These are phyloP conservation scores for Brevipalpus yothersi DNA, from an alignment of 1,140 invertebrate genomes.

Conservation along the genomic window DNA sequence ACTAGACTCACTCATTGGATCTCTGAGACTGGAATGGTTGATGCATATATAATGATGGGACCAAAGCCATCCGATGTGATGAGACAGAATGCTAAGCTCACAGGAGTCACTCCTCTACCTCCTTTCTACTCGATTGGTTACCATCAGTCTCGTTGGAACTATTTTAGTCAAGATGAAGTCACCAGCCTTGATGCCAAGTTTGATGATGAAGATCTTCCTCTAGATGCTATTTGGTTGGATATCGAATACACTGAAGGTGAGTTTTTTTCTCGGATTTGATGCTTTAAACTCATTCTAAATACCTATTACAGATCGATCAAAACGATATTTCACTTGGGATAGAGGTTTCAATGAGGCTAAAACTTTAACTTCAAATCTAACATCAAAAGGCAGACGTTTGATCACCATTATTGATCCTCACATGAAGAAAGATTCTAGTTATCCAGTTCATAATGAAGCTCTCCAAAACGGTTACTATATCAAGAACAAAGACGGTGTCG, in stretches of 20 bases:
- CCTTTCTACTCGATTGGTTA: conserved; percentile 72
- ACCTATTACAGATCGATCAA: conserved; percentile 3
- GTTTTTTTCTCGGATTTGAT: conserved; percentile 4
- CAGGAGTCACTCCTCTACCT: conserved; percentile 65
- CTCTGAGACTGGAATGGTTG: conserved; percentile 82
- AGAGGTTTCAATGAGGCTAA: conserved; percentile 51
- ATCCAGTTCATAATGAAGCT: conserved; percentile 24
- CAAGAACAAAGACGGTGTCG: conserved; percentile 59
- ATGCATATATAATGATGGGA: conserved; percentile 74
- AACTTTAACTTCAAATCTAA: conserved; percentile 77
- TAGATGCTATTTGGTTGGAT: conserved; percentile 93
- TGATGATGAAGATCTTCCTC: conserved; percentile 73
- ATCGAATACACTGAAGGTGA: conserved; percentile 90
- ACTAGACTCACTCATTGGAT: conserved; percentile 41
- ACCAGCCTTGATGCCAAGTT: conserved; percentile 45
- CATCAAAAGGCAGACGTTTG: conserved; percentile 65
- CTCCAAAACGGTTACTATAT: conserved; percentile 21
- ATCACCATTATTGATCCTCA: conserved; percentile 96
- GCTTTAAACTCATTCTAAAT: background rate
- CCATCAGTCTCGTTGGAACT: conserved; percentile 97
- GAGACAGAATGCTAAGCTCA: conserved; percentile 59
- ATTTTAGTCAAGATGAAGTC: conserved; percentile 90
- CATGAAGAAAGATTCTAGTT: conserved; percentile 69
- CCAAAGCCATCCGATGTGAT: conserved; percentile 60
- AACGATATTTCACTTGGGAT: conserved; percentile 90